Evolutionary conservation across 2,888 invertebrate genomes (phyloP).

Genomic region (Sminthurinus aureus): DNA sequence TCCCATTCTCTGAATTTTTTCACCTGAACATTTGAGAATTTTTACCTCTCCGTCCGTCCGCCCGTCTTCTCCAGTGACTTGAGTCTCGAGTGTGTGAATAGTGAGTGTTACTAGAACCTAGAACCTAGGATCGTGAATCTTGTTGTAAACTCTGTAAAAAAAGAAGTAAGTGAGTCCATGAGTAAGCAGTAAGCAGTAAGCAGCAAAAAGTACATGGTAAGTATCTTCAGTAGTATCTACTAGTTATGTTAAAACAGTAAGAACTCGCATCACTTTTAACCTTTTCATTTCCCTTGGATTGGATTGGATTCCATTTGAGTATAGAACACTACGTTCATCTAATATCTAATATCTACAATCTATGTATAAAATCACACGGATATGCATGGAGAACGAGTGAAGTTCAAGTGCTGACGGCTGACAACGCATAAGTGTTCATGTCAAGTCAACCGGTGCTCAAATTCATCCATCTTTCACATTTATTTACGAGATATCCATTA

Average conservation of each 20-base stretch:
- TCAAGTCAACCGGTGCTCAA: slow-evolving; percentile 28
- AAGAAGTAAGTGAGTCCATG: too few relatives aligned
- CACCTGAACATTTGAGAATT: neutral
- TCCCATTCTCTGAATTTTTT: slow-evolving; percentile 3
- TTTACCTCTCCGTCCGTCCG: neutral
- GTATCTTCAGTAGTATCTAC: too few relatives aligned
- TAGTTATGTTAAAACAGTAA: too few relatives aligned
- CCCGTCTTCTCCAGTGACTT: neutral
- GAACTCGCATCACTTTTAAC: neutral
- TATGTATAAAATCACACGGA: too few relatives aligned
- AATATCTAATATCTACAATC: too few relatives aligned
- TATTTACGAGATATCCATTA: neutral
- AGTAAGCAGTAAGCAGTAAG: too few relatives aligned
- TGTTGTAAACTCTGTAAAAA: neutral
- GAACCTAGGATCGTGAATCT: too few relatives aligned
- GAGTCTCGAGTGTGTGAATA: too few relatives aligned
- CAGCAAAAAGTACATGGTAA: too few relatives aligned
- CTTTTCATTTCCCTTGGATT: neutral
- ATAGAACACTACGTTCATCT: neutral
- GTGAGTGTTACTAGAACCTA: too few relatives aligned
- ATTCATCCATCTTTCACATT: slow-evolving; percentile 31
- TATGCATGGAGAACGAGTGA: neutral
- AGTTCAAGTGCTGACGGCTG: slow-evolving; percentile 22
- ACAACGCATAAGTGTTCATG: slow-evolving; percentile 37
- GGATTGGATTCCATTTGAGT: too few relatives aligned